Evolutionary conservation across 2,888 invertebrate species (phyloP).

Genomic region (Phymatocera aterrima): DNA sequence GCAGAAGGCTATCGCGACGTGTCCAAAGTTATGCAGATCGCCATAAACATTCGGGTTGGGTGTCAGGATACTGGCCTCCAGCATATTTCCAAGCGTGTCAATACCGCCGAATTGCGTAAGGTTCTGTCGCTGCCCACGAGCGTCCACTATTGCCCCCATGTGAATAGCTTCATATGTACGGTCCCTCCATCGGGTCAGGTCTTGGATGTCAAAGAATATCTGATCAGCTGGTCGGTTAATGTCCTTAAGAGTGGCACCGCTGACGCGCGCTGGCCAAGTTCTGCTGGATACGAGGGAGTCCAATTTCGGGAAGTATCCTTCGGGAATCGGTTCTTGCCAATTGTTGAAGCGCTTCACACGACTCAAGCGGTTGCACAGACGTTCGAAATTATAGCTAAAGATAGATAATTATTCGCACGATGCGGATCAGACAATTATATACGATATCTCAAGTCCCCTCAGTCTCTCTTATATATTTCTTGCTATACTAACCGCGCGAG

Average conservation of each 20-base stretch:
- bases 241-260: constrained; percentile 77
- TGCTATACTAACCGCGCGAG: constrained; percentile 76
- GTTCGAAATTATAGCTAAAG: constrained; percentile 85
- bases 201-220: constrained; percentile 81
- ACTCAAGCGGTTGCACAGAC: constrained; percentile 83
- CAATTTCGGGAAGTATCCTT: constrained; percentile 91
- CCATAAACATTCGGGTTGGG: constrained; percentile 85
- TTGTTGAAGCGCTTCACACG: constrained; percentile 81
- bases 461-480: neutral
- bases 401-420: constrained; percentile 42
- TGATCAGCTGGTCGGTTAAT: constrained; percentile 83
- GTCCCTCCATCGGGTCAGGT: constrained; percentile 86
- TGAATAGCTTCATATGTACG: constrained; percentile 85
- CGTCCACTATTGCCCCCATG: constrained; percentile 78
- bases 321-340: constrained; percentile 82
- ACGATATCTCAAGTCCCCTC: neutral
- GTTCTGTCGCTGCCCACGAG: constrained; percentile 77
- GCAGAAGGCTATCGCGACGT: constrained; percentile 84
- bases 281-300: constrained; percentile 87
- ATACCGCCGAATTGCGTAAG: constrained; percentile 85
- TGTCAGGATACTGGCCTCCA: constrained; percentile 85
- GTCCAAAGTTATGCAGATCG: constrained; percentile 89
- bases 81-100: constrained; percentile 86
- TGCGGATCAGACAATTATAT: neutral
- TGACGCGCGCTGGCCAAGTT: constrained; percentile 85